These are phyloP conservation scores for Pygocentrus nattereri DNA, from an alignment of 2,797 vertebrate genomes.

Conservation along the genomic window DNA sequence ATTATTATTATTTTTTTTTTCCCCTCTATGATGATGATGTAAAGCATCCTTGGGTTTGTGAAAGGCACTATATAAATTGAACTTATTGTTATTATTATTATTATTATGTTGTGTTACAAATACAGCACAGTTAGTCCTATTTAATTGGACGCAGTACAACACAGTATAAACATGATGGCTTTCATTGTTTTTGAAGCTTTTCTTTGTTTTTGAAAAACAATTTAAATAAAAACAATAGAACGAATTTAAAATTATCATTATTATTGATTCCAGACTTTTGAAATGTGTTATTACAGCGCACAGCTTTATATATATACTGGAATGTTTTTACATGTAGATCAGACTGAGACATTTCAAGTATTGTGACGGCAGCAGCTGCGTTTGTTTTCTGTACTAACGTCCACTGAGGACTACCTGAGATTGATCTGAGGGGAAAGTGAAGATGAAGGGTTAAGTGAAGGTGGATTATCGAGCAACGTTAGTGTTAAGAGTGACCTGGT, in stretches of 20 bases:
- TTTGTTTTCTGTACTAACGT: neutral
- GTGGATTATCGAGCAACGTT: neutral
- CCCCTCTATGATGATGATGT: too few relatives aligned
- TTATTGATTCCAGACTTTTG: neutral
- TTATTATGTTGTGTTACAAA: too few relatives aligned
- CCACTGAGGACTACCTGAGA: neutral
- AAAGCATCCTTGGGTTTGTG: too few relatives aligned
- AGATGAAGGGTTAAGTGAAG: neutral
- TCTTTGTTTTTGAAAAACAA: neutral
- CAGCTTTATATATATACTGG: conserved; percentile 12
- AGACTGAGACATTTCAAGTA: conserved; percentile 1
- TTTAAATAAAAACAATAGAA: too few relatives aligned
- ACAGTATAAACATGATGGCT: too few relatives aligned
- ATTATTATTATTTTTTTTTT: too few relatives aligned
- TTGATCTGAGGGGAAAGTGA: neutral
- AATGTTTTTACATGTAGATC: conserved; percentile 15
- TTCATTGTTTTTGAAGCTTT: too few relatives aligned
- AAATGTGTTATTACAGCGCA: conserved; percentile 13
- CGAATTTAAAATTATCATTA: too few relatives aligned
- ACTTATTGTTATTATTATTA: too few relatives aligned
- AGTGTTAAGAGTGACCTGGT: conserved; percentile 8
- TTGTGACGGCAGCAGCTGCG: conserved; percentile 7
- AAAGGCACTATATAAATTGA: too few relatives aligned
- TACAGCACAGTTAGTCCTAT: too few relatives aligned
- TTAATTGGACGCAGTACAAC: too few relatives aligned